Percentiles rank a stretch among this genome's conserved stretches.
These are phyloP conservation scores for Carassius gibelio DNA, from an alignment of 2,113 vertebrate species.

Conservation along the genomic window DNA sequence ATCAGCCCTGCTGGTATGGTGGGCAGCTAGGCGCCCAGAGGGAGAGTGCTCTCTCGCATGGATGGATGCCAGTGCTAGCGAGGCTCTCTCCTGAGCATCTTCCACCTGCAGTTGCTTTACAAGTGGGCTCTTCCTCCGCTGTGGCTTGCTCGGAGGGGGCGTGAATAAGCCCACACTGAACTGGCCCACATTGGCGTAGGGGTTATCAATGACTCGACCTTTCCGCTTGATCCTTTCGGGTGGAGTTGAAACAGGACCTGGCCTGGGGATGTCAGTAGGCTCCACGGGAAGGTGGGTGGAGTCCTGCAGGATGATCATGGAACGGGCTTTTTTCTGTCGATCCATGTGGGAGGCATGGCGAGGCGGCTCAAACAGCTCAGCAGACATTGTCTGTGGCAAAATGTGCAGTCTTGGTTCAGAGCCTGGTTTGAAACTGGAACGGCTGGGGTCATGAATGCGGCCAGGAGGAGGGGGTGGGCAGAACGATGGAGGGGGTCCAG, in stretches of 20 bases:
- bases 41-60: conserved; percentile 89
- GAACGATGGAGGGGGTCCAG: conserved; percentile 89
- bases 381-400: conserved; percentile 69
- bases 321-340: conserved; percentile 91
- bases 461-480: conserved; percentile 90
- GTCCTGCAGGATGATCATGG: conserved; percentile 97
- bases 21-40: conserved; percentile 81
- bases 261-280: conserved; percentile 84
- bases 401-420: conserved; percentile 80
- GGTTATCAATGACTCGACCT: conserved; percentile 88
- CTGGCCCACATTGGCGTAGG: conserved; percentile 96
- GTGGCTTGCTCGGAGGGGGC: conserved; percentile 84
- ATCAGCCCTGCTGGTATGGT: conserved; percentile 85
- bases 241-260: conserved; percentile 79
- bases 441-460: conserved; percentile 85
- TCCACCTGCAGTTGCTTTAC: conserved; percentile 98
- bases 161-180: conserved; percentile 92
- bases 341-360: conserved; percentile 84
- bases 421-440: conserved; percentile 92
- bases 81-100: conserved; percentile 91
- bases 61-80: conserved; percentile 84
- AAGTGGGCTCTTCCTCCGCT: conserved; percentile 94
- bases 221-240: conserved; percentile 92
- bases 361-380: conserved; percentile 83
- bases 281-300: conserved; percentile 87